phyloP scores from a whole-genome alignment of 2,797 vertebrate species.

The Scleropages formosus region DNA sequence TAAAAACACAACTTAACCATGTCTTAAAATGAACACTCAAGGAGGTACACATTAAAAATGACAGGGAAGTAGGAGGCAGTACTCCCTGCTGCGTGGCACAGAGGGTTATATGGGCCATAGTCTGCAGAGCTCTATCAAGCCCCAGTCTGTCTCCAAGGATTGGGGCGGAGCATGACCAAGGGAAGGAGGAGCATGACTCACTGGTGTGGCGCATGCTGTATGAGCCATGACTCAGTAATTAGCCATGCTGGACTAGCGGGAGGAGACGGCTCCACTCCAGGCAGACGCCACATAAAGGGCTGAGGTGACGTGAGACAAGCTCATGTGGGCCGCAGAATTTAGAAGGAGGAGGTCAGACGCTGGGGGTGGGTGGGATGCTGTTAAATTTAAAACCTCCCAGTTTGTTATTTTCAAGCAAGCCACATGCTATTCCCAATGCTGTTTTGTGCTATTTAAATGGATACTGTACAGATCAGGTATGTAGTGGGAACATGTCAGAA shows the following conservation, averaged over 20 bases:
- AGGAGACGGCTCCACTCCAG: conserved; percentile 57
- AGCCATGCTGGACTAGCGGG: conserved; percentile 56
- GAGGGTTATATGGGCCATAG: too few species aligned
- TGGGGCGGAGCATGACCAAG: conserved; percentile 32
- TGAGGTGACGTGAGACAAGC: conserved; percentile 51
- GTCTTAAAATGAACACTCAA: too few species aligned
- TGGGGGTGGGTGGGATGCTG: conserved; percentile 38
- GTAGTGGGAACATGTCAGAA: not conserved
- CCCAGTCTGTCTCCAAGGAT: not conserved
- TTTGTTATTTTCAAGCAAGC: conserved; percentile 37
- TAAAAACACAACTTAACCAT: not conserved
- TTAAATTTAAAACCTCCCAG: conserved; percentile 30
- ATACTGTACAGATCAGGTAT: conserved; percentile 35
- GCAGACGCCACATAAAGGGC: conserved; percentile 65
- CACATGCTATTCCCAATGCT: conserved; percentile 45
- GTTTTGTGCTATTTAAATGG: conserved; percentile 36
- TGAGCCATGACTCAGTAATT: conserved; percentile 67
- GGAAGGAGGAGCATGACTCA: conserved; percentile 44
- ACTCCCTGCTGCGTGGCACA: not conserved
- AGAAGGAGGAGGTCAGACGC: conserved; percentile 18
- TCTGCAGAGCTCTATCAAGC: too few species aligned
- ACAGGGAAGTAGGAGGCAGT: not conserved
- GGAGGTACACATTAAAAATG: not conserved
- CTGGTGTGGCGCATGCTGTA: conserved; percentile 47
- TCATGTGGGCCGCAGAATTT: conserved; percentile 57